Conservation (phyloP, 2,797 vertebrate species). For the Coilia nasus region DNA sequence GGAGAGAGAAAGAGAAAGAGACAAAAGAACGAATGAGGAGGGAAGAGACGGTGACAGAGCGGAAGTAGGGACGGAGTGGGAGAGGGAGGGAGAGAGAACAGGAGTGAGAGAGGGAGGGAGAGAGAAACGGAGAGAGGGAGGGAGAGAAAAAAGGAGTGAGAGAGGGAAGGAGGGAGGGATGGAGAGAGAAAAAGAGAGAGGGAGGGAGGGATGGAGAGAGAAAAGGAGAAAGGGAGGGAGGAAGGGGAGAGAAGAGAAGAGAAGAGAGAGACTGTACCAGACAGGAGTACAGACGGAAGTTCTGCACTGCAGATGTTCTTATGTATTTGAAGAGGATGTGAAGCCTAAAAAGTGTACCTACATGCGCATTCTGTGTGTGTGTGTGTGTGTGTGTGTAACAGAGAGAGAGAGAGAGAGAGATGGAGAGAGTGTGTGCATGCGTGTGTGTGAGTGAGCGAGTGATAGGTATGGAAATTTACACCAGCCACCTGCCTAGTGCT, state of each 20-base stretch:
- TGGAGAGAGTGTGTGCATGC: too few species aligned
- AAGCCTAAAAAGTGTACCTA: not conserved
- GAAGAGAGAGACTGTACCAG: constrained; percentile 22
- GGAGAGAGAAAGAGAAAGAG: too few species aligned
- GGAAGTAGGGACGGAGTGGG: too few species aligned
- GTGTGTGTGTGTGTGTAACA: not conserved
- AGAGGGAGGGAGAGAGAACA: too few species aligned
- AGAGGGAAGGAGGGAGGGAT: constrained; percentile 12
- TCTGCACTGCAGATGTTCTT: constrained; percentile 1
- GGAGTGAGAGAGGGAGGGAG: not conserved
- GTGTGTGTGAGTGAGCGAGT: too few species aligned
- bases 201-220: not conserved
- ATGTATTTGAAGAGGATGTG: not conserved
- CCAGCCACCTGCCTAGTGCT: too few species aligned
- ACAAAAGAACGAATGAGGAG: too few species aligned
- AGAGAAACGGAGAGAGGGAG: too few species aligned
- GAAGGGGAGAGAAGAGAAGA: constrained; percentile 26
- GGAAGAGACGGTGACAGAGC: too few species aligned
- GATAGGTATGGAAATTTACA: too few species aligned
- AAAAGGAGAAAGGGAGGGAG: too few species aligned
- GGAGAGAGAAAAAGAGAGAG: not conserved
- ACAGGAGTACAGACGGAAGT: not conserved
- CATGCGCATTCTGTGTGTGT: not conserved
- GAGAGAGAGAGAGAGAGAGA: too few species aligned
- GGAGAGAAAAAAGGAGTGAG: not conserved